phyloP scores from a whole-genome alignment of 64 coral and sea anemone species.

The Trachythela sp. region DNA sequence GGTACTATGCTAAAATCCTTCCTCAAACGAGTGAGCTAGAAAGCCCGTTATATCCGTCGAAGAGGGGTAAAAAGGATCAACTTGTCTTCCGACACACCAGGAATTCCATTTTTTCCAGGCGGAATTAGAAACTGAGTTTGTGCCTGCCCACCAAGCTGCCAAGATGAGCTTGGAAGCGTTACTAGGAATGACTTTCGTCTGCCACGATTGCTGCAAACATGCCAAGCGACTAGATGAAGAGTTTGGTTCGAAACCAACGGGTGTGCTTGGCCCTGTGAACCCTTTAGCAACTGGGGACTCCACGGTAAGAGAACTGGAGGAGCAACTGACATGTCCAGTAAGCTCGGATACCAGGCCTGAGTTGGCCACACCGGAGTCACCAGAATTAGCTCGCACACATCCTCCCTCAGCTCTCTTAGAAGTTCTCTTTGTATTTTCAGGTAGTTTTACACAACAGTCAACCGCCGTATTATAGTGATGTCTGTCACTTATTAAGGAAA shows the following conservation, averaged over 20 bases:
- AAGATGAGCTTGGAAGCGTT: too few relatives aligned
- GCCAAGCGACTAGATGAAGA: constrained; percentile 45
- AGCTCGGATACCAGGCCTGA: constrained; percentile 38
- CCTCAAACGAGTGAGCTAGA: constrained; percentile 28
- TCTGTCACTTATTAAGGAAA: neutral
- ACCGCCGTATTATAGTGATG: neutral
- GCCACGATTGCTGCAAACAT: constrained; percentile 29
- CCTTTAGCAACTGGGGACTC: constrained; percentile 29
- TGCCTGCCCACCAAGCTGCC: constrained; percentile 53
- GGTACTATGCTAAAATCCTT: constrained; percentile 43
- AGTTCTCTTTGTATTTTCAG: too few relatives aligned
- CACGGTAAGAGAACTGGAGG: constrained; percentile 43
- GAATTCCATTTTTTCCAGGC: constrained; percentile 49
- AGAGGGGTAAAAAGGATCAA: constrained; percentile 59
- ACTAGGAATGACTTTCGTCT: constrained; percentile 37
- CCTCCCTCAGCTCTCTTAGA: neutral
- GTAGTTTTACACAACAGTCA: too few relatives aligned
- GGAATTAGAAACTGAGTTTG: constrained; percentile 39
- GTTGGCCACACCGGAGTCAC: constrained; percentile 55
- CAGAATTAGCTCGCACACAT: neutral
- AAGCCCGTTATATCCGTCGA: constrained; percentile 36
- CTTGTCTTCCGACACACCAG: constrained; percentile 50
- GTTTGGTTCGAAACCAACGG: constrained; percentile 34
- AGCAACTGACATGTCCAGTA: constrained; percentile 33
- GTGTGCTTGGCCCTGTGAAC: constrained; percentile 11